These are phyloP conservation scores for Promerops cafer DNA, from an alignment of 2,113 vertebrate genomes.

Conservation along the genomic window DNA sequence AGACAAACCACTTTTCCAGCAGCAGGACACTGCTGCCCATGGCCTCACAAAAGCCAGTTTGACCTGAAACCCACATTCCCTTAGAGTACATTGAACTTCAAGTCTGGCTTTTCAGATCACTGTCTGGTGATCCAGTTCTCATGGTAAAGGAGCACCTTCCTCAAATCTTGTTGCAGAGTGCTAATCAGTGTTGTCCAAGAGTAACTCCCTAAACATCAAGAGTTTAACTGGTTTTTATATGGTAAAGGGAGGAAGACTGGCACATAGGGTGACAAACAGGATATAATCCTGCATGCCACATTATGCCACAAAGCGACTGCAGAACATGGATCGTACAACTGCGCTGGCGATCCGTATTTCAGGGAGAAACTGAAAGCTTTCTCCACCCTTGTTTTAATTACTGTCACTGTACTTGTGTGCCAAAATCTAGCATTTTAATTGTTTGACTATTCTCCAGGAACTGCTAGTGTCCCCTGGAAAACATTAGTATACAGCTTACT, in stretches of 20 bases:
- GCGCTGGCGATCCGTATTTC: rapidly evolving
- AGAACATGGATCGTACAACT: neutral
- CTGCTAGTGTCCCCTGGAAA: neutral
- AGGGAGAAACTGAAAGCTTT: neutral
- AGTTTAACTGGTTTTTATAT: neutral
- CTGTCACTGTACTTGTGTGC: neutral
- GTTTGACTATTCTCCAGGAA: neutral
- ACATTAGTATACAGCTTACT: neutral
- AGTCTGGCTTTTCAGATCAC: neutral
- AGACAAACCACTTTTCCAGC: neutral
- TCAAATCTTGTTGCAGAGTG: neutral
- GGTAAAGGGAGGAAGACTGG: neutral
- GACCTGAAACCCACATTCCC: neutral
- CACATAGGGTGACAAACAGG: neutral
- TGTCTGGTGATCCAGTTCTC: neutral
- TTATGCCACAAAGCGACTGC: rapidly evolving
- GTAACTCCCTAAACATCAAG: neutral
- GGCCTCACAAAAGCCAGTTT: neutral
- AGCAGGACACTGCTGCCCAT: neutral
- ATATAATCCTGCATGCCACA: neutral
- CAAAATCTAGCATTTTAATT: neutral
- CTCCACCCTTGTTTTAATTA: neutral
- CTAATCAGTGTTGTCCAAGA: neutral
- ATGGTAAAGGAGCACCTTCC: neutral
- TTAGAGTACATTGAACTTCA: rapidly evolving